Percentiles rank a stretch among this genome's conserved stretches.
Conservation (phyloP, 2,888 invertebrate genomes). For the Eupeodes luniger region DNA sequence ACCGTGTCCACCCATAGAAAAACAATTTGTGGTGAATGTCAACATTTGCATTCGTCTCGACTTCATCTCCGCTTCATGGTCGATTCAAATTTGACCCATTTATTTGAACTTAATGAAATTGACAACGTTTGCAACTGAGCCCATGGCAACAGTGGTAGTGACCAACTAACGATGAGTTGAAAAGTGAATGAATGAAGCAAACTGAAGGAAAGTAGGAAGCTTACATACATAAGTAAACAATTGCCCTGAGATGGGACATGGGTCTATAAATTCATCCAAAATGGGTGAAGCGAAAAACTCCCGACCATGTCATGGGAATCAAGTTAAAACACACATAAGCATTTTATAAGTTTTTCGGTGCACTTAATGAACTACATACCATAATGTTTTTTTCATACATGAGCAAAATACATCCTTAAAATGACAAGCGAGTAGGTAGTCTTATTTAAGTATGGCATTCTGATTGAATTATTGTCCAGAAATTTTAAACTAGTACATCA, state of each 20-base stretch:
- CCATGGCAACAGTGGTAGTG: background rate
- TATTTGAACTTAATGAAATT: slow-evolving; percentile 10
- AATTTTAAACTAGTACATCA: too few relatives aligned
- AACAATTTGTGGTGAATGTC: slow-evolving; percentile 65
- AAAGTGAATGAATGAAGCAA: background rate
- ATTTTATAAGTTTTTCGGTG: slow-evolving; percentile 66
- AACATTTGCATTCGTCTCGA: slow-evolving; percentile 44
- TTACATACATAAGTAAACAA: slow-evolving; percentile 64
- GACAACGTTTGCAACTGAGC: slow-evolving; percentile 25
- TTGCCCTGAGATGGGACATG: slow-evolving; percentile 51
- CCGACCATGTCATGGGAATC: slow-evolving; percentile 65
- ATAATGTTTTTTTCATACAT: slow-evolving; percentile 32
- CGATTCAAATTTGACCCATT: slow-evolving; percentile 27
- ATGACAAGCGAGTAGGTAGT: background rate
- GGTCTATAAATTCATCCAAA: slow-evolving; percentile 60
- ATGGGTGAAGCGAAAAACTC: background rate
- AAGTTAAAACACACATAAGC: slow-evolving; percentile 70
- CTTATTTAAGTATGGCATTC: background rate
- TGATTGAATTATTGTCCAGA: background rate
- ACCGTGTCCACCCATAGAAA: slow-evolving; percentile 32
- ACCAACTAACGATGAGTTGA: background rate
- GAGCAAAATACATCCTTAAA: slow-evolving; percentile 24
- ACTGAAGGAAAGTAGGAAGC: slow-evolving; percentile 26
- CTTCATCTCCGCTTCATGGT: background rate
- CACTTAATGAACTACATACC: slow-evolving; percentile 51